phyloP scores from a whole-genome alignment of 1,140 invertebrate species.

The Ips typographus region DNA sequence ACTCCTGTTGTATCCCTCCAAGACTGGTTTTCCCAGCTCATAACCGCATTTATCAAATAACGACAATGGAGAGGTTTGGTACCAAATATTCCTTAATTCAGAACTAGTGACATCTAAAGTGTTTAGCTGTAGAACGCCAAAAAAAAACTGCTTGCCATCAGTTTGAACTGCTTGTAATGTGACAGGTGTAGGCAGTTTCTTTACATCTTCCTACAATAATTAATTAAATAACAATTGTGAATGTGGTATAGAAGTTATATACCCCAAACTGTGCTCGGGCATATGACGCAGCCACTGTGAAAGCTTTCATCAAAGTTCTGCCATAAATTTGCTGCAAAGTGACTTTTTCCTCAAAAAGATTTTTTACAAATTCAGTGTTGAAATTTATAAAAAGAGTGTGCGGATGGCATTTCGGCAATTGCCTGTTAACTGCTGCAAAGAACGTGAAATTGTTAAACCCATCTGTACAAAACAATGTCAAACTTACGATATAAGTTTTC shows the following conservation, averaged over 20 bases:
- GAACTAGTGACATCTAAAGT: slow-evolving; percentile 68
- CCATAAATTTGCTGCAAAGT: slow-evolving; percentile 65
- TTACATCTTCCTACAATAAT: slow-evolving; percentile 59
- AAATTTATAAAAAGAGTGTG: slow-evolving; percentile 76
- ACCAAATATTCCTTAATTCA: slow-evolving; percentile 79
- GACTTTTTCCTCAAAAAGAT: slow-evolving; percentile 67
- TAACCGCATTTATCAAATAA: slow-evolving; percentile 71
- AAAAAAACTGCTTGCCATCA: slow-evolving; percentile 73
- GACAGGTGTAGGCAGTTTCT: slow-evolving; percentile 73
- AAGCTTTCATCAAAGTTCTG: slow-evolving; percentile 70
- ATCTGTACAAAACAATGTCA: background rate
- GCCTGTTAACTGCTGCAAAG: slow-evolving; percentile 57
- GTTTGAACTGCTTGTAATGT: slow-evolving; percentile 78
- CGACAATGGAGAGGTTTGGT: slow-evolving; percentile 63
- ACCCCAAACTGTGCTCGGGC: slow-evolving; percentile 72
- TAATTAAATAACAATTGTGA: slow-evolving; percentile 37
- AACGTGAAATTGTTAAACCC: background rate
- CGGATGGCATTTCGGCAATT: slow-evolving; percentile 55
- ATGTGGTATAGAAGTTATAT: slow-evolving; percentile 41
- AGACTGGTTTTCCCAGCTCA: slow-evolving; percentile 61
- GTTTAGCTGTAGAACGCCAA: slow-evolving; percentile 84
- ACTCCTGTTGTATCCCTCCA: slow-evolving; percentile 73
- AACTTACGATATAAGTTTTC: slow-evolving; percentile 72
- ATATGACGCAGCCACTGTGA: slow-evolving; percentile 67
- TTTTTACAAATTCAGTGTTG: slow-evolving; percentile 63